Conservation (phyloP, 2,797 vertebrate species). For the Peromyscus melanophrys region DNA sequence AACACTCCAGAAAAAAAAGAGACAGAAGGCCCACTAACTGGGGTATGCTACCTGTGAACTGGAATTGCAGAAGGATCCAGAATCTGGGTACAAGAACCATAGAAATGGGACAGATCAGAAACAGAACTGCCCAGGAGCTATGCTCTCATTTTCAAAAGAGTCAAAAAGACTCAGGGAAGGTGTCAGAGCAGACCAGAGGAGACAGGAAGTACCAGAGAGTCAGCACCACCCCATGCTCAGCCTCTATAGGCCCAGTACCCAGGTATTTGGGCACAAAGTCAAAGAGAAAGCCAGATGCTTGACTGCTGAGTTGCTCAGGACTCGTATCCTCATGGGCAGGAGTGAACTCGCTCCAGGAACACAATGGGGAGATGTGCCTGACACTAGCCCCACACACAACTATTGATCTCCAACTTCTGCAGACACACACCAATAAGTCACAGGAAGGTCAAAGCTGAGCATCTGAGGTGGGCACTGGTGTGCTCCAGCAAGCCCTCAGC, state of each 20-base stretch:
- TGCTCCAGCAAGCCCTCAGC: neutral
- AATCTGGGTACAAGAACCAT: rapidly evolving
- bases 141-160: neutral
- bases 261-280: neutral
- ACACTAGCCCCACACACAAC: no score
- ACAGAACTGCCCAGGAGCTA: neutral
- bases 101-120: rapidly evolving
- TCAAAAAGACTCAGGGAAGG: rapidly evolving
- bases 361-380: no score
- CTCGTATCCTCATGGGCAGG: rapidly evolving
- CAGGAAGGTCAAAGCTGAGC: neutral
- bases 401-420: neutral
- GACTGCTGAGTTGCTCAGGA: rapidly evolving
- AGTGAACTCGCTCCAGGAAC: neutral
- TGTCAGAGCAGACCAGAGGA: rapidly evolving
- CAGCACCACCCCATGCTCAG: neutral
- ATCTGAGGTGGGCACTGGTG: neutral
- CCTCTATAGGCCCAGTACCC: no score
- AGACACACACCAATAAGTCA: neutral
- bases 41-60: rapidly evolving
- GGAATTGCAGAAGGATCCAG: rapidly evolving
- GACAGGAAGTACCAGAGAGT: no score
- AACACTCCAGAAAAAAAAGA: neutral
- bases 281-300: neutral
- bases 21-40: rapidly evolving